phyloP scores from a whole-genome alignment of 2,797 vertebrate species.

The Girardinus metallicus region DNA sequence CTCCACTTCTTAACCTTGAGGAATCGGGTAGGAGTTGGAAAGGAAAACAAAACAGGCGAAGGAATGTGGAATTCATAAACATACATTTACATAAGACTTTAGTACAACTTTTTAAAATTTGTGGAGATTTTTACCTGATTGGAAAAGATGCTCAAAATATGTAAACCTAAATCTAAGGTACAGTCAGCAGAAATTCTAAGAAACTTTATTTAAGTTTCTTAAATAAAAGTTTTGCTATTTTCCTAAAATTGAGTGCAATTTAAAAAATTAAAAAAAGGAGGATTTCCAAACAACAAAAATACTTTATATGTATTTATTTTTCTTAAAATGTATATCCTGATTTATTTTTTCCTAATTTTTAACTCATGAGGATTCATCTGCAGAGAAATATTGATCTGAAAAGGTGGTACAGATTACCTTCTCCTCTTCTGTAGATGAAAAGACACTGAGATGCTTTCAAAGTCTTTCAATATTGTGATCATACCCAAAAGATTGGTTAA shows the following conservation, averaged over 20 bases:
- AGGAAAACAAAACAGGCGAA: background rate
- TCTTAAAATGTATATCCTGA: background rate
- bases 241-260: background rate
- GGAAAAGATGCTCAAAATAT: background rate
- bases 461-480: background rate
- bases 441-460: background rate
- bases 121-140: background rate
- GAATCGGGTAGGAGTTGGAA: constrained; percentile 22
- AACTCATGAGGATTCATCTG: background rate
- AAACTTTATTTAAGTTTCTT: background rate
- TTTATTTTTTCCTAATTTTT: background rate
- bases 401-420: background rate
- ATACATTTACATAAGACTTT: background rate
- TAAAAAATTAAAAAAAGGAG: background rate
- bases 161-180: background rate
- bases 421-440: background rate
- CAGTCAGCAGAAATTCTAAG: background rate
- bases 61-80: background rate
- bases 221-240: background rate
- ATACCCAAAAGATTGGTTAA: background rate
- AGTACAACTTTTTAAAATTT: background rate
- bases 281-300: background rate
- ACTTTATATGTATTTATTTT: background rate
- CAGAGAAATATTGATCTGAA: background rate
- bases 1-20: constrained; percentile 29